Conservation (phyloP, 1,140 invertebrate species). For the Lasaia peninsularis region DNA sequence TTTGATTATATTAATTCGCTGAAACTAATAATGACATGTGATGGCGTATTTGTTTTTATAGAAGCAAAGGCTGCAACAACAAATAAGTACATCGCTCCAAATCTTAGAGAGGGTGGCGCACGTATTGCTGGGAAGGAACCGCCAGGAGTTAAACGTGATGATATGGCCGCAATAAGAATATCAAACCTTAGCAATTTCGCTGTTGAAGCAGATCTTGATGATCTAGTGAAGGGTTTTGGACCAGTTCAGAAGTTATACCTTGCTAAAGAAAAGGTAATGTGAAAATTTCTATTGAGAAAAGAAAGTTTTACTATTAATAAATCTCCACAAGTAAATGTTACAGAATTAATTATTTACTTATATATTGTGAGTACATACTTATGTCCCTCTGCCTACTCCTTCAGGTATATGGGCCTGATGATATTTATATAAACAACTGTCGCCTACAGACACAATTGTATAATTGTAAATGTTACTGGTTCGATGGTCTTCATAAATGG, state of each 20-base stretch:
- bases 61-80: slow-evolving; percentile 68
- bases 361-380: too few species aligned
- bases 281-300: slow-evolving; percentile 6
- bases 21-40: too few species aligned
- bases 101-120: slow-evolving; percentile 88
- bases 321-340: too few species aligned
- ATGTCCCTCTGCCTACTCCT: too few species aligned
- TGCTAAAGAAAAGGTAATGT: slow-evolving; percentile 70
- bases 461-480: too few species aligned
- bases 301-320: not conserved
- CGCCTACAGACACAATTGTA: too few species aligned
- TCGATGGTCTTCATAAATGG: too few species aligned
- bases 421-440: too few species aligned
- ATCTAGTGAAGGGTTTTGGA: slow-evolving; percentile 95
- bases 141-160: slow-evolving; percentile 82
- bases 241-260: slow-evolving; percentile 80
- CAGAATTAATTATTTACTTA: too few species aligned
- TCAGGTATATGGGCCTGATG: too few species aligned
- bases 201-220: slow-evolving; percentile 95
- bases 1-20: too few species aligned
- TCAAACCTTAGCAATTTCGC: slow-evolving; percentile 98
- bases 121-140: slow-evolving; percentile 85
- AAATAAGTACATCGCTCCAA: slow-evolving; percentile 91
- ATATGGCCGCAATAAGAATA: slow-evolving; percentile 94
- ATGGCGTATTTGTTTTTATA: slow-evolving; percentile 18